phyloP scores from a whole-genome alignment of 1,140 invertebrate genomes.

The Drosophila biarmipes region DNA sequence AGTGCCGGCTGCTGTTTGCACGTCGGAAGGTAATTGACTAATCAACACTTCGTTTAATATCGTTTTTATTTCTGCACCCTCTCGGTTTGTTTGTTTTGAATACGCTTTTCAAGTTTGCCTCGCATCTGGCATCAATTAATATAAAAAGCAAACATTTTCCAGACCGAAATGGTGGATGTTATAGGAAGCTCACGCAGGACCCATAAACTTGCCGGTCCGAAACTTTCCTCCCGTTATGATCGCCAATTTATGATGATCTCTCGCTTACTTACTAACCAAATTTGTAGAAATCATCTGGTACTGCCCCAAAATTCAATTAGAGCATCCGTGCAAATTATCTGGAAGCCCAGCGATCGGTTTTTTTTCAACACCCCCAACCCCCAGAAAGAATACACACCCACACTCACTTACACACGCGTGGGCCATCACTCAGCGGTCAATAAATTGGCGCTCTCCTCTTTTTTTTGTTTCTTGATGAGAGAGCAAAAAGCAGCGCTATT shows the following conservation, averaged over 20 bases:
- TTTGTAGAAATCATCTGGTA: slow-evolving; percentile 41
- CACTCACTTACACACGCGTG: slow-evolving; percentile 7
- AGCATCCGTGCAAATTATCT: slow-evolving; percentile 63
- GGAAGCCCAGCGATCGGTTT: slow-evolving; percentile 34
- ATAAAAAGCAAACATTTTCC: slow-evolving; percentile 20
- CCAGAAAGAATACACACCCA: slow-evolving; percentile 8
- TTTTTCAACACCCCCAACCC: background rate
- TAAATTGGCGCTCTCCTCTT: slow-evolving; percentile 58
- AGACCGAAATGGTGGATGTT: slow-evolving; percentile 4
- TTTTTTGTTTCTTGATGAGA: slow-evolving; percentile 6
- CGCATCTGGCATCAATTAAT: slow-evolving; percentile 66
- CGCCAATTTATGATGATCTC: slow-evolving; percentile 25
- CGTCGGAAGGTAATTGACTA: slow-evolving; percentile 65
- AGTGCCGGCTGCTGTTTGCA: slow-evolving; percentile 32
- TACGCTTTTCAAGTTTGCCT: slow-evolving; percentile 47
- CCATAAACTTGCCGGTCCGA: slow-evolving; percentile 39
- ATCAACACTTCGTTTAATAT: slow-evolving; percentile 79
- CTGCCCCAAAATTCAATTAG: slow-evolving; percentile 70
- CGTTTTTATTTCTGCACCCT: slow-evolving; percentile 72
- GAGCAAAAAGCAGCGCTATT: slow-evolving; percentile 34
- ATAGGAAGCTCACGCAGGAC: slow-evolving; percentile 37
- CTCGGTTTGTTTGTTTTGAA: slow-evolving; percentile 69
- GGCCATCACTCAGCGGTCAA: slow-evolving; percentile 49
- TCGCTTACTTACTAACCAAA: slow-evolving; percentile 32
- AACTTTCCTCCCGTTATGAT: slow-evolving; percentile 39